These are phyloP conservation scores for Malurus leucopterus DNA, from an alignment of 2,797 vertebrate species.

Conservation along the genomic window DNA sequence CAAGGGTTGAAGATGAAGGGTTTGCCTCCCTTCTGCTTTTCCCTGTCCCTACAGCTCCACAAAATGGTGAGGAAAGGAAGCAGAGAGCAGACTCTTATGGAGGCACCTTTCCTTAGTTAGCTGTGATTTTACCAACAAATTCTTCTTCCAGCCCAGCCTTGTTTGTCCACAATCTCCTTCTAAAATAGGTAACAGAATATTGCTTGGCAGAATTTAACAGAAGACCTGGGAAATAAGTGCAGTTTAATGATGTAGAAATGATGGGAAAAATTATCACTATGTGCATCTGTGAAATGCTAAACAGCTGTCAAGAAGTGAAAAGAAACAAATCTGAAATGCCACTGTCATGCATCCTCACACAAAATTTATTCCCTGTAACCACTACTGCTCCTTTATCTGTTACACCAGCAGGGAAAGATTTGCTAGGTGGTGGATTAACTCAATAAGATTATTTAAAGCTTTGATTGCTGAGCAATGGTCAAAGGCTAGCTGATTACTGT, in stretches of 20 bases:
- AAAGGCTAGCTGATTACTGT: neutral
- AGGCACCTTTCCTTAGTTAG: neutral
- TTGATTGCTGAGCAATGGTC: neutral
- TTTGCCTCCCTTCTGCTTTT: neutral
- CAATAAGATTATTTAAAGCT: neutral
- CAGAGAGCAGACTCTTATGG: neutral
- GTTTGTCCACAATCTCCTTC: neutral
- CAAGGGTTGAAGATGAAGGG: neutral
- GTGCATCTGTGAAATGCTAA: neutral
- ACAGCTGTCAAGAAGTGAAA: conserved; percentile 8
- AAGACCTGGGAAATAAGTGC: conserved; percentile 2
- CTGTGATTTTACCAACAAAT: neutral
- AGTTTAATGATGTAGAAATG: neutral
- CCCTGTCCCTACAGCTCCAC: neutral
- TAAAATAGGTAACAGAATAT: neutral
- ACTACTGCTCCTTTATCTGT: neutral
- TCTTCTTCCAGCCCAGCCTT: neutral
- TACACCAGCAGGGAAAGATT: neutral
- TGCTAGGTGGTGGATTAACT: neutral
- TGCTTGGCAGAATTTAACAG: neutral
- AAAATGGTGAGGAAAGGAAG: neutral
- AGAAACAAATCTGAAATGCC: neutral
- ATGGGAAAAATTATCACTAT: neutral
- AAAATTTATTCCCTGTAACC: neutral
- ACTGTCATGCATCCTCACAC: neutral